These are phyloP conservation scores for Nudaria mundana DNA, from an alignment of 2,888 invertebrate species.

Conservation along the genomic window DNA sequence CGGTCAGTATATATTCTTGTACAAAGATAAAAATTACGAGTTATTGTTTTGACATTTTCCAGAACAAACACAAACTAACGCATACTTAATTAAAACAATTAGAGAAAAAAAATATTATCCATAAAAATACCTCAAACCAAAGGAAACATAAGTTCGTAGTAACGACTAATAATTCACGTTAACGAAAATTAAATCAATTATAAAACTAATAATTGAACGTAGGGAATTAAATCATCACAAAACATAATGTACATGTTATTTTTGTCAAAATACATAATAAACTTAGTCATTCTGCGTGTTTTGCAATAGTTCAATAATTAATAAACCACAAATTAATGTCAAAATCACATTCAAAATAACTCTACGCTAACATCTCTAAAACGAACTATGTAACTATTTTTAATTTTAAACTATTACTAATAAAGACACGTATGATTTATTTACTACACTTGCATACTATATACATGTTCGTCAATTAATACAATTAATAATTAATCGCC, in stretches of 20 bases:
- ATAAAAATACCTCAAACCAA: slow-evolving; percentile 9
- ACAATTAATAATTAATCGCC: slow-evolving; percentile 25
- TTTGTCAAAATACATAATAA: background rate
- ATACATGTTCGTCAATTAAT: slow-evolving; percentile 18
- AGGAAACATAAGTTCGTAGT: slow-evolving; percentile 14
- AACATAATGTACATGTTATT: slow-evolving; percentile 10
- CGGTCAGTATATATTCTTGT: slow-evolving; percentile 6
- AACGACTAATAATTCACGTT: slow-evolving; percentile 43
- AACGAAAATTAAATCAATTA: slow-evolving; percentile 34
- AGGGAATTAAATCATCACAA: slow-evolving; percentile 51
- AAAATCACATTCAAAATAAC: too few species aligned
- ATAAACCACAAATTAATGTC: too few species aligned
- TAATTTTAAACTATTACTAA: too few species aligned
- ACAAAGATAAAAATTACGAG: background rate
- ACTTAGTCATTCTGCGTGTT: background rate
- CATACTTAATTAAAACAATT: too few species aligned
- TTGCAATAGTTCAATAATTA: too few species aligned
- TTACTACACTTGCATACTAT: slow-evolving; percentile 10
- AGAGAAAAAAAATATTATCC: too few species aligned
- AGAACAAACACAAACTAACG: background rate
- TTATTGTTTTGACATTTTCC: background rate
- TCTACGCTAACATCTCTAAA: too few species aligned
- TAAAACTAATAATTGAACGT: slow-evolving; percentile 71
- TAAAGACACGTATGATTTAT: too few species aligned
- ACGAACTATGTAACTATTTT: too few species aligned